Conservation (phyloP, 2,113 vertebrate species). For the Cepphus grylle region DNA sequence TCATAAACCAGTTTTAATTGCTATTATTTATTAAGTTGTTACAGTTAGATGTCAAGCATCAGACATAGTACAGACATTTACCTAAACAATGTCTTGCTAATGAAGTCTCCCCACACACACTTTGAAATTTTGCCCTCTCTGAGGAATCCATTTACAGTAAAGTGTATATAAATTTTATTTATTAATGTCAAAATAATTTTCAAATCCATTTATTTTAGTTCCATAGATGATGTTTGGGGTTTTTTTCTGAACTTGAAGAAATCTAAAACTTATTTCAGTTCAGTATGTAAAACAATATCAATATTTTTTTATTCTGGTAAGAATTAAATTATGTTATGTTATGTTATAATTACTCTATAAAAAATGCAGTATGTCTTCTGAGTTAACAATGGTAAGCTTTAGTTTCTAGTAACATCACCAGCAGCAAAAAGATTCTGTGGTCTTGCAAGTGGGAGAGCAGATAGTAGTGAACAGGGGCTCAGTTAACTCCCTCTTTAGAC, state of each 20-base stretch:
- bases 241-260: background rate
- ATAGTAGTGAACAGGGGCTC: background rate
- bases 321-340: background rate
- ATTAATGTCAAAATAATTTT: background rate
- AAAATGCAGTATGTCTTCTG: background rate
- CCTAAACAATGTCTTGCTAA: background rate
- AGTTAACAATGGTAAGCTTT: background rate
- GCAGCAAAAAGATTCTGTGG: background rate
- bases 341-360: background rate
- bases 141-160: constrained; percentile 20
- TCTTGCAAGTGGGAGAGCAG: background rate
- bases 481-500: background rate
- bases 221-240: background rate
- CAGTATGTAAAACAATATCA: background rate
- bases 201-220: background rate
- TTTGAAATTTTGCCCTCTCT: background rate
- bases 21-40: constrained; percentile 19
- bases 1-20: constrained; percentile 18
- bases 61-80: background rate
- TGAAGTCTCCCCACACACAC: background rate
- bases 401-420: background rate
- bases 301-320: background rate
- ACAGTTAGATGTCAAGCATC: background rate
- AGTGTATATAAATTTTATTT: background rate
- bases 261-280: background rate